These are phyloP conservation scores for Ceyx melanurus DNA, from an alignment of 2,113 vertebrate genomes.

Conservation along the genomic window DNA sequence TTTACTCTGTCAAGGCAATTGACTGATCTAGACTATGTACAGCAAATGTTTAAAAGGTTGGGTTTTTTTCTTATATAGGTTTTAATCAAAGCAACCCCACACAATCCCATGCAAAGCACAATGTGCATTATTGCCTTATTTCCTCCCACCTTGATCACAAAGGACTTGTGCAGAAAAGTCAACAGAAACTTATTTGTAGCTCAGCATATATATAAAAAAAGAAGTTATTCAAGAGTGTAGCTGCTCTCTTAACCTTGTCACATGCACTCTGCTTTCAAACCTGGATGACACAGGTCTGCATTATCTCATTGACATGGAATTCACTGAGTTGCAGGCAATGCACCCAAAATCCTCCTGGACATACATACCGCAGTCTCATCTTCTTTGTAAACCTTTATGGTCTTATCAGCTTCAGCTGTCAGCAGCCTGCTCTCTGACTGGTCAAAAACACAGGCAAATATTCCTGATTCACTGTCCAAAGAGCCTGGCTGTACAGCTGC, in stretches of 20 bases:
- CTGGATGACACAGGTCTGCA: not conserved
- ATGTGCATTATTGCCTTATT: not conserved
- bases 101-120: not conserved
- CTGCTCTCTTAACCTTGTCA: not conserved
- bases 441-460: conserved; percentile 95
- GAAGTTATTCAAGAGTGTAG: not conserved
- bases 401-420: conserved; percentile 97
- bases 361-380: conserved; percentile 90
- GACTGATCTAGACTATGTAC: not conserved
- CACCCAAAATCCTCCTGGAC: not conserved
- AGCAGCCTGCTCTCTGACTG: conserved; percentile 91
- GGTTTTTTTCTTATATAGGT: not conserved
- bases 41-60: not conserved
- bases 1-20: not conserved
- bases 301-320: too few relatives aligned
- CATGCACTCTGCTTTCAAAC: not conserved
- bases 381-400: conserved; percentile 97
- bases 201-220: not conserved
- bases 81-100: not conserved
- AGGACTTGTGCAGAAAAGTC: not conserved
- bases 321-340: not conserved
- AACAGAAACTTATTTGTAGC: not conserved
- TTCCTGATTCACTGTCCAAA: conserved; percentile 97
- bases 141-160: not conserved
- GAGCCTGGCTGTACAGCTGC: conserved; percentile 96